phyloP scores from a whole-genome alignment of 1,140 invertebrate genomes.

The Formica exsecta region DNA sequence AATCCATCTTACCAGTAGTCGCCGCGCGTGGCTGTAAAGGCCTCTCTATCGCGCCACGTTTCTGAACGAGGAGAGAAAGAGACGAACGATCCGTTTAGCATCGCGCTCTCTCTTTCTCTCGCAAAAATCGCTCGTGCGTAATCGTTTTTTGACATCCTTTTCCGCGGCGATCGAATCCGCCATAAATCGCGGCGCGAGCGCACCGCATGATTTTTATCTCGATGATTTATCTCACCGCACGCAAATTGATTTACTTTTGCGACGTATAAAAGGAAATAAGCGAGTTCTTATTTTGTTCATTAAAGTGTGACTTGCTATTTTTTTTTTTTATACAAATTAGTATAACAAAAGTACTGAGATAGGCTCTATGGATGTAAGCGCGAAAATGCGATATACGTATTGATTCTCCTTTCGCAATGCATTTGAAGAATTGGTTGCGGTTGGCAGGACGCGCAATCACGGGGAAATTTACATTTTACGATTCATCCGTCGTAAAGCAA shows the following conservation, averaged over 20 bases:
- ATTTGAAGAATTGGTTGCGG: slow-evolving; percentile 39
- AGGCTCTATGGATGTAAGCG: neutral
- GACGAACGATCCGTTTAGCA: slow-evolving; percentile 8
- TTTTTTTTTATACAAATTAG: neutral
- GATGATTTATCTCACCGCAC: slow-evolving; percentile 30
- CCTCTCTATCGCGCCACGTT: slow-evolving; percentile 33
- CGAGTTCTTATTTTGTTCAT: slow-evolving; percentile 3
- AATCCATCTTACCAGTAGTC: slow-evolving; percentile 64
- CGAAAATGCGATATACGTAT: slow-evolving; percentile 35
- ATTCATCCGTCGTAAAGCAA: slow-evolving; percentile 46
- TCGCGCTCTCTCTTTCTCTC: slow-evolving; percentile 31
- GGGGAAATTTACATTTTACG: slow-evolving; percentile 58
- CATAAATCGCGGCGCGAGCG: slow-evolving; percentile 47
- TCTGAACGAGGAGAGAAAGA: slow-evolving; percentile 11
- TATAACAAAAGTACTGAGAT: neutral
- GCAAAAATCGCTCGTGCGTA: slow-evolving; percentile 51
- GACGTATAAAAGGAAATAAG: neutral
- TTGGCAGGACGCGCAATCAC: slow-evolving; percentile 20
- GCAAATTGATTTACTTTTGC: slow-evolving; percentile 57
- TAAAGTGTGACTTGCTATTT: neutral
- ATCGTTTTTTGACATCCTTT: slow-evolving; percentile 47
- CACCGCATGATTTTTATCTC: slow-evolving; percentile 15
- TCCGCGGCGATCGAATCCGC: slow-evolving; percentile 18
- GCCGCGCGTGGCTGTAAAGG: slow-evolving; percentile 29
- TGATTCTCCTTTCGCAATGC: slow-evolving; percentile 52